Percentiles rank a stretch among this genome's conserved stretches.
Conservation (phyloP, 2,113 vertebrate genomes). For the human (Homo sapiens) region DNA sequence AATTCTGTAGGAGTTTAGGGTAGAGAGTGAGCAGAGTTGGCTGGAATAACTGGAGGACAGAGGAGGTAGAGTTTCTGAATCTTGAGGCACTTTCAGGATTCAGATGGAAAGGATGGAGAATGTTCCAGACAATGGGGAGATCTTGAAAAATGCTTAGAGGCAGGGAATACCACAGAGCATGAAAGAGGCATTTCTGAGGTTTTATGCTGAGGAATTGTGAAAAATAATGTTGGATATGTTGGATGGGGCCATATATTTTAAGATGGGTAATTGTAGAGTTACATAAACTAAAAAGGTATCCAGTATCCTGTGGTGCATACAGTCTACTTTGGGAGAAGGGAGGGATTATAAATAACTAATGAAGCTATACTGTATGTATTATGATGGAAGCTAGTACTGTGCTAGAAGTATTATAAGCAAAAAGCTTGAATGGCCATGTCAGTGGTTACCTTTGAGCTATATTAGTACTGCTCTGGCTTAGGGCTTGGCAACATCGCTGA, state of each 20-base stretch:
- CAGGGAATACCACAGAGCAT: not conserved
- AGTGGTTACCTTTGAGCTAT: not conserved
- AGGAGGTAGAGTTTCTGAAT: not conserved
- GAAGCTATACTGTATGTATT: not conserved
- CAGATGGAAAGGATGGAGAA: not conserved
- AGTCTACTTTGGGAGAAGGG: not conserved
- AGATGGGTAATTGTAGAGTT: constrained; percentile 30
- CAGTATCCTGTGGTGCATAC: not conserved
- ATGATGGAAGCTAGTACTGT: not conserved
- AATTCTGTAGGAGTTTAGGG: not conserved
- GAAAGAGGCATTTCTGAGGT: not conserved
- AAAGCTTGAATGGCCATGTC: not conserved
- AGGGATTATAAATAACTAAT: not conserved
- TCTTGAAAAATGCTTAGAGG: not conserved
- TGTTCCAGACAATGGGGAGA: not conserved
- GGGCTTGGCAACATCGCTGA: not conserved
- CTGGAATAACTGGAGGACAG: not conserved
- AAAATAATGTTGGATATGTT: not conserved
- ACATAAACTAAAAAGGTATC: not conserved
- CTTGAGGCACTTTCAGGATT: not conserved
- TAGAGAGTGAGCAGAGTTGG: not conserved
- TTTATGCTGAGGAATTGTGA: not conserved
- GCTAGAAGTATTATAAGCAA: not conserved
- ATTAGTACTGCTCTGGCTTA: not conserved
- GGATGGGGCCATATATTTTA: constrained; percentile 8